These are phyloP conservation scores for Escarpia spicata DNA, from an alignment of 2,888 invertebrate species.

Conservation along the genomic window DNA sequence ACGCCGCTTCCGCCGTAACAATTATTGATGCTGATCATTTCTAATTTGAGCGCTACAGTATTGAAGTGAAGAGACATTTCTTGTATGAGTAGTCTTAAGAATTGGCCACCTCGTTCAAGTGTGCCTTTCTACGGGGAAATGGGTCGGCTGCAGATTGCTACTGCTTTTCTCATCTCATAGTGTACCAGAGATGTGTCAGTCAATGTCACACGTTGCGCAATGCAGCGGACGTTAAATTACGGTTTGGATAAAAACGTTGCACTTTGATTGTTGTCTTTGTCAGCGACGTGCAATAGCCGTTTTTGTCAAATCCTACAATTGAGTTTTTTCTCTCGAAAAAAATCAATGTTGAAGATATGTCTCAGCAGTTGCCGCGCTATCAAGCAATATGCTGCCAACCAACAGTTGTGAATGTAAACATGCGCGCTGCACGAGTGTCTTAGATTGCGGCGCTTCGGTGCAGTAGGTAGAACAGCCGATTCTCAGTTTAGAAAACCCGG, in stretches of 20 bases:
- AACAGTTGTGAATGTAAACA: too few relatives aligned
- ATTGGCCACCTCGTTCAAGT: too few relatives aligned
- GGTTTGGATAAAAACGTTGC: background rate
- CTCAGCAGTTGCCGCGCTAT: background rate
- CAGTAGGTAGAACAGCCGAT: too few relatives aligned
- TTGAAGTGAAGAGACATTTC: background rate
- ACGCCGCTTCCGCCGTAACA: background rate
- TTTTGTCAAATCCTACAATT: background rate
- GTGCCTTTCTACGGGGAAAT: background rate
- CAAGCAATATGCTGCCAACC: too few relatives aligned
- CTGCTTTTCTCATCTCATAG: background rate
- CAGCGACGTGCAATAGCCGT: background rate
- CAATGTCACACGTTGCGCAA: background rate
- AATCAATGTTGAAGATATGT: background rate
- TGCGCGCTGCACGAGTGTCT: too few relatives aligned
- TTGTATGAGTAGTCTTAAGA: too few relatives aligned
- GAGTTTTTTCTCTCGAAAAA: background rate
- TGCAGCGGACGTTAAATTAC: too few relatives aligned
- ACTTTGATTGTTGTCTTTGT: background rate
- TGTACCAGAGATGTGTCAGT: background rate
- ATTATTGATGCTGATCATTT: constrained; percentile 1
- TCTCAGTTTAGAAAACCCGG: too few relatives aligned
- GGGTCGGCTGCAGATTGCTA: background rate
- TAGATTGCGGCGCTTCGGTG: too few relatives aligned
- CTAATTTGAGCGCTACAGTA: background rate